Percentiles rank a stretch among this genome's conserved stretches.
phyloP scores from a whole-genome alignment of 2,113 vertebrate species.

The Lepisosteus osseus region DNA sequence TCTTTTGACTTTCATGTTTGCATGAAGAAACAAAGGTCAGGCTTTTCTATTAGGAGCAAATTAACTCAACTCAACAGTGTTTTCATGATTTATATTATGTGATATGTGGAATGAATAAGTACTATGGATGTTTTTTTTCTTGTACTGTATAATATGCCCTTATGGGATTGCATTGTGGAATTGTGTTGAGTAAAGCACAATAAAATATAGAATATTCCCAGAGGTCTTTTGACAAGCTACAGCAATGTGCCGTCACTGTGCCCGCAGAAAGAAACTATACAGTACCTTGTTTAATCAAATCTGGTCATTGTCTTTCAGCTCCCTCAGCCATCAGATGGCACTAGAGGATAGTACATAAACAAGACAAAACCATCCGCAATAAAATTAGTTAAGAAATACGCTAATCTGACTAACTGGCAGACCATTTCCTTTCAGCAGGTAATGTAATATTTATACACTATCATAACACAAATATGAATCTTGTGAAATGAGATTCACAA shows the following conservation, averaged over 20 bases:
- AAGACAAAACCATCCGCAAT: background rate
- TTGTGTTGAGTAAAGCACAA: too few species aligned
- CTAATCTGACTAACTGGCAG: background rate
- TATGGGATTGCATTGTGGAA: too few species aligned
- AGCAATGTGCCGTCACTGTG: background rate
- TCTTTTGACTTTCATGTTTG: too few species aligned
- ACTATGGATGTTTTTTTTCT: too few species aligned
- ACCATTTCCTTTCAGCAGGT: background rate
- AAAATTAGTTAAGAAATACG: conserved; percentile 6
- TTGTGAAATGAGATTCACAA: too few species aligned
- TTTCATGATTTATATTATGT: too few species aligned
- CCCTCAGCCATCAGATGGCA: conserved; percentile 68
- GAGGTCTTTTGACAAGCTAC: background rate
- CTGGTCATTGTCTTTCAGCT: background rate
- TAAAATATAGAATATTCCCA: background rate
- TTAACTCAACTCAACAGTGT: too few species aligned
- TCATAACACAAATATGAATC: background rate
- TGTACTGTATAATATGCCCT: too few species aligned
- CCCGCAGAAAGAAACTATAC: background rate
- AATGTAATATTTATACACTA: background rate
- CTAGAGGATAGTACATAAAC: conserved; percentile 42
- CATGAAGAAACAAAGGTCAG: too few species aligned
- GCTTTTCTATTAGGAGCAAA: too few species aligned
- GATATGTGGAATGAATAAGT: too few species aligned
- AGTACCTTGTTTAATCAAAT: background rate